phyloP scores from a whole-genome alignment of 2,797 vertebrate species.

The Phataginus tricuspis region DNA sequence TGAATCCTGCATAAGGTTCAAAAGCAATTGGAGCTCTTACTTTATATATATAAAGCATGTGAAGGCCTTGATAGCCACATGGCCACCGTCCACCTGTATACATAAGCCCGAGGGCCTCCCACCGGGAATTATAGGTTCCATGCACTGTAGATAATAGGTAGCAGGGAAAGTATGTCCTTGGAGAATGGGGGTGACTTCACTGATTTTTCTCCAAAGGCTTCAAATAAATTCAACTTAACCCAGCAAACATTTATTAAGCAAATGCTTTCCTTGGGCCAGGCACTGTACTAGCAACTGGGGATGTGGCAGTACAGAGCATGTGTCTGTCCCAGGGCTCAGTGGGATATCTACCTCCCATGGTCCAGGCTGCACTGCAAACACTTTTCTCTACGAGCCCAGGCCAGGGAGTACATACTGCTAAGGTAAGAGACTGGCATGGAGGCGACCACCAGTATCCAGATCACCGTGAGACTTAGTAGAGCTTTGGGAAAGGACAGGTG shows the following conservation, averaged over 20 bases:
- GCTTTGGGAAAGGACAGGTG: not conserved
- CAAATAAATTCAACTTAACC: not conserved
- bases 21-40: not conserved
- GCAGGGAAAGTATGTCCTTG: not conserved
- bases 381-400: not conserved
- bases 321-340: not conserved
- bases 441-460: not conserved
- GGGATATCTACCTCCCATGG: not conserved
- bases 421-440: not conserved
- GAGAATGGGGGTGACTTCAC: not conserved
- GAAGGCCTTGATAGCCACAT: not conserved
- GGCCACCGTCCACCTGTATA: not conserved
- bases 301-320: not conserved
- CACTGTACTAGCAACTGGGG: not conserved
- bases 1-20: not conserved
- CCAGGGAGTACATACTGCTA: not conserved
- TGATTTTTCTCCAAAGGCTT: not conserved
- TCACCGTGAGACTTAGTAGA: not conserved
- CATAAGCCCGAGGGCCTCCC: not conserved
- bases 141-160: not conserved
- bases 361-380: not conserved
- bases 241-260: not conserved
- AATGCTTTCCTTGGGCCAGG: not conserved
- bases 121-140: not conserved
- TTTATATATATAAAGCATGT: not conserved